These are phyloP conservation scores for Antrozous pallidus DNA, from an alignment of 2,797 vertebrate genomes.

Conservation along the genomic window DNA sequence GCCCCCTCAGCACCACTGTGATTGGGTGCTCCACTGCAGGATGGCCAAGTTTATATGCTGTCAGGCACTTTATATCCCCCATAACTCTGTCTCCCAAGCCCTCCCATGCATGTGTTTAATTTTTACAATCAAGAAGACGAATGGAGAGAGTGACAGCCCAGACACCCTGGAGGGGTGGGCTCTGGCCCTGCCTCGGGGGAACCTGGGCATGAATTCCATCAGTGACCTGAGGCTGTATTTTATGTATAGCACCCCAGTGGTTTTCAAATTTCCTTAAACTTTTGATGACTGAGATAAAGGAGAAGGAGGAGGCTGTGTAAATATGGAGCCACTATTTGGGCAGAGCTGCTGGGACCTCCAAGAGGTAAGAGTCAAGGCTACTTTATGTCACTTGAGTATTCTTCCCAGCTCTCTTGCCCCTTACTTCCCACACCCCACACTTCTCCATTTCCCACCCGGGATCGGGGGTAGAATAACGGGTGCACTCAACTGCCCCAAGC, in stretches of 20 bases:
- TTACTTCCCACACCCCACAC: background rate
- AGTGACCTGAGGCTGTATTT: slow-evolving; percentile 75
- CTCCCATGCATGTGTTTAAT: slow-evolving; percentile 70
- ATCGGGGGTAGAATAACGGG: background rate
- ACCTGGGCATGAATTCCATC: slow-evolving; percentile 73
- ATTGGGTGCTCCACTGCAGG: slow-evolving; percentile 4
- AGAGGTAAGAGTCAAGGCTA: background rate
- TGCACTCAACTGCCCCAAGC: too few relatives aligned
- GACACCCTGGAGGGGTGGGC: slow-evolving; percentile 61
- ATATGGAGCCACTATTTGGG: slow-evolving; percentile 53
- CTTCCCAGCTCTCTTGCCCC: background rate
- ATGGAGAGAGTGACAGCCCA: slow-evolving; percentile 56
- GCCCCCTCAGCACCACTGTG: background rate
- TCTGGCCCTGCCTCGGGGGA: slow-evolving; percentile 63
- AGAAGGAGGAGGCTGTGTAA: slow-evolving; percentile 72
- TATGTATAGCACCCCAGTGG: slow-evolving; percentile 73
- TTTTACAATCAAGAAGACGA: slow-evolving; percentile 74
- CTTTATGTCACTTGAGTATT: background rate
- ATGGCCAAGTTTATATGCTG: slow-evolving; percentile 65
- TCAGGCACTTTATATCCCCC: slow-evolving; percentile 69
- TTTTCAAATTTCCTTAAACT: slow-evolving; percentile 81
- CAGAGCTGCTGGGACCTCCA: background rate
- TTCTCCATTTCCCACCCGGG: background rate
- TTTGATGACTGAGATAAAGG: slow-evolving; percentile 81
- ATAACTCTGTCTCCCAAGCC: slow-evolving; percentile 68